Evolutionary conservation across 1,140 invertebrate species (phyloP).

Genomic region (Sitodiplosis mosellana): DNA sequence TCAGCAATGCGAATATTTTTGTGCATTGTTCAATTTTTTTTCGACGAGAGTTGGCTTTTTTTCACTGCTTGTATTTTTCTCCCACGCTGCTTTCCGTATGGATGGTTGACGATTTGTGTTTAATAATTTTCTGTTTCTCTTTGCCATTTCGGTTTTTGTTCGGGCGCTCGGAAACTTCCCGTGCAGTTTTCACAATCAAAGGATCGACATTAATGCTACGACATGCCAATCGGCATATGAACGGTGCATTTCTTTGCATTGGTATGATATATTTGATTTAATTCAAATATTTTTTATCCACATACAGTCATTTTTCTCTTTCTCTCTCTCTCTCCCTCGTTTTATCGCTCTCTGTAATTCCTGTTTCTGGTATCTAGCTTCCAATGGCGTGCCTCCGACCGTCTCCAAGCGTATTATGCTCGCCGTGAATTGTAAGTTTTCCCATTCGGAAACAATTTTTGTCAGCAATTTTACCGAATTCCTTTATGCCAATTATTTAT

Average conservation of each 20-base stretch:
- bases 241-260: slow-evolving; percentile 29
- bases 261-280: too few relatives aligned
- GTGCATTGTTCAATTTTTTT: background rate
- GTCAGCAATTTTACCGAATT: background rate
- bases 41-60: background rate
- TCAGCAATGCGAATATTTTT: background rate
- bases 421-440: slow-evolving; percentile 54
- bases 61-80: background rate
- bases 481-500: background rate
- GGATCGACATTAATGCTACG: slow-evolving; percentile 24
- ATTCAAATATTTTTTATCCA: too few relatives aligned
- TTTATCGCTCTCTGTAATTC: too few relatives aligned
- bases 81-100: background rate
- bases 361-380: slow-evolving; percentile 26
- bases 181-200: slow-evolving; percentile 21
- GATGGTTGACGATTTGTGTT: background rate
- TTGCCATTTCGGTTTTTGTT: background rate
- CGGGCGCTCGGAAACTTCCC: too few relatives aligned
- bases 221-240: slow-evolving; percentile 22
- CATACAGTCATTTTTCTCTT: too few relatives aligned
- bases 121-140: background rate
- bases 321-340: too few relatives aligned
- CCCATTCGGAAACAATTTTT: slow-evolving; percentile 1
- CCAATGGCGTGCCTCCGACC: slow-evolving; percentile 62
- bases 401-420: slow-evolving; percentile 59